These are phyloP conservation scores for Nerophis ophidion DNA, from an alignment of 2,113 vertebrate genomes.

Conservation along the genomic window DNA sequence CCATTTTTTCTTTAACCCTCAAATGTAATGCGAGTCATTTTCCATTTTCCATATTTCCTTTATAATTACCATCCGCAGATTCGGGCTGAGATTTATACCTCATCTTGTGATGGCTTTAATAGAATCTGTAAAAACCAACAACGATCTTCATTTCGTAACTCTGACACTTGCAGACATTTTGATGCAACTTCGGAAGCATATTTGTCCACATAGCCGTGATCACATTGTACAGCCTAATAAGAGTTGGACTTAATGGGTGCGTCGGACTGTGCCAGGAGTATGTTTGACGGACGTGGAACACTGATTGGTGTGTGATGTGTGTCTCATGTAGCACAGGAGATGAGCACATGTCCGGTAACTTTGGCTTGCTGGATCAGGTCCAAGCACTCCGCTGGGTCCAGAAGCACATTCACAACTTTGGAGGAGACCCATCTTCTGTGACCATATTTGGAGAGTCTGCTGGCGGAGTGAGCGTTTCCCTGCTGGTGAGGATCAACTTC, in stretches of 20 bases:
- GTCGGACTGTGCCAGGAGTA: neutral
- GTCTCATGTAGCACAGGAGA: conserved; percentile 78
- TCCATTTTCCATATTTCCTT: too few relatives aligned
- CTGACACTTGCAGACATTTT: too few relatives aligned
- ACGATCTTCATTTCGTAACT: too few relatives aligned
- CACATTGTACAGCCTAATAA: neutral
- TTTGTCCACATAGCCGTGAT: neutral
- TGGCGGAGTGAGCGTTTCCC: conserved; percentile 78
- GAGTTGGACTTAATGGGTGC: neutral
- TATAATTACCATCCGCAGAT: too few relatives aligned
- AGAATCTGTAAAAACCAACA: too few relatives aligned
- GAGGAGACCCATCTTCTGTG: conserved; percentile 78
- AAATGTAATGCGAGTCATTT: too few relatives aligned
- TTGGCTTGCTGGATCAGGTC: conserved; percentile 83
- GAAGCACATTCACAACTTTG: conserved; percentile 81
- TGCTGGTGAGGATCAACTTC: conserved; percentile 62
- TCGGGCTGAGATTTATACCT: too few relatives aligned
- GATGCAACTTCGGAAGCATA: too few relatives aligned
- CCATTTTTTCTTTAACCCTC: too few relatives aligned
- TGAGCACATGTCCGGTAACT: conserved; percentile 77
- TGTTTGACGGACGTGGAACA: neutral
- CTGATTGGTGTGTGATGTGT: conserved; percentile 2
- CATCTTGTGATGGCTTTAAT: too few relatives aligned
- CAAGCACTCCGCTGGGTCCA: conserved; percentile 82
- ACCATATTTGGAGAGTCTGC: conserved; percentile 87